Evolutionary conservation across 2,113 vertebrate species (phyloP).

Genomic region (Perognathus longimembris): DNA sequence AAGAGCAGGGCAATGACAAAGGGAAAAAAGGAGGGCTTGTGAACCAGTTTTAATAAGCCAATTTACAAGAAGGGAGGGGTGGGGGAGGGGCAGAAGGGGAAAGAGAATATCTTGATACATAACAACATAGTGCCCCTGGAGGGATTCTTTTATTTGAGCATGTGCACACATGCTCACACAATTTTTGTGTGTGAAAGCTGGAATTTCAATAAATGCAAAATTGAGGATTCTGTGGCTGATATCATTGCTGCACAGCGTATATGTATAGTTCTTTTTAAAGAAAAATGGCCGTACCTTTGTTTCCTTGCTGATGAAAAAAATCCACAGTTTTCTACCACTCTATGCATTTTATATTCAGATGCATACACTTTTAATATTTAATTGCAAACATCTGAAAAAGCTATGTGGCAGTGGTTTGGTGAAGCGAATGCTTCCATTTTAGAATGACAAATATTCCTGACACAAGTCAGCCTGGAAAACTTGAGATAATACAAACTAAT

Average conservation of each 20-base stretch:
- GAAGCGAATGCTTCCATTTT: neutral
- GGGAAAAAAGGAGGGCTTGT: constrained; percentile 76
- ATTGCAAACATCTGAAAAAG: constrained; percentile 20
- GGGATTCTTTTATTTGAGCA: constrained; percentile 68
- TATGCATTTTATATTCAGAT: neutral
- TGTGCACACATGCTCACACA: constrained; percentile 74
- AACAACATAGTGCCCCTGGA: constrained; percentile 78
- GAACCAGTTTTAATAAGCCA: constrained; percentile 79
- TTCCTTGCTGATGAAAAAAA: constrained; percentile 44
- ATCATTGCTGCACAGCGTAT: neutral
- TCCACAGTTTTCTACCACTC: constrained; percentile 9
- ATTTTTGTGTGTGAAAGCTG: constrained; percentile 76
- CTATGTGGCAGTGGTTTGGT: neutral
- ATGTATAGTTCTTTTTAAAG: constrained; percentile 16
- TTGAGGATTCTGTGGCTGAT: constrained; percentile 57
- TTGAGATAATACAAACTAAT: constrained; percentile 45
- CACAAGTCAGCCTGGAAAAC: neutral
- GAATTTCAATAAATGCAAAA: constrained; percentile 65
- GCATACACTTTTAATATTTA: constrained; percentile 36
- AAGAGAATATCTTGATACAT: constrained; percentile 72
- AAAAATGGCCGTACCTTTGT: constrained; percentile 47
- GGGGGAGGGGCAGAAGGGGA: constrained; percentile 64
- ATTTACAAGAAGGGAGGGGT: constrained; percentile 49
- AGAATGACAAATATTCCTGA: constrained; percentile 42
- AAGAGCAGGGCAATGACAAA: constrained; percentile 59